Base-by-base conservation (phyloP, 1,140 invertebrate genomes). In the Neodiprion virginianus region DNA sequence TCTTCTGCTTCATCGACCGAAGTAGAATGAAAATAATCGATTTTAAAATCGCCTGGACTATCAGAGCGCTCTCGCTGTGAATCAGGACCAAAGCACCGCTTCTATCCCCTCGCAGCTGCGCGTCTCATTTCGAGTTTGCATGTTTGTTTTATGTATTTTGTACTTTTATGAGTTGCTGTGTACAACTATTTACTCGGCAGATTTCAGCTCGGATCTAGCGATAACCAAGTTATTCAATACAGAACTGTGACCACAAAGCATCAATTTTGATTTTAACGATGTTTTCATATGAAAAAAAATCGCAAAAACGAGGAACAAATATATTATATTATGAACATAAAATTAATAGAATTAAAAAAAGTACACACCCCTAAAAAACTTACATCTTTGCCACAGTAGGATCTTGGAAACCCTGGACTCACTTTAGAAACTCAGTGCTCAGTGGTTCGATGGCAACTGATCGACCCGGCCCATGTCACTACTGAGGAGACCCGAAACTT, bases 361-460 rank as follows among this genome's bases (percentile, higher is more conserved):
- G 53, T 61, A 61, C 53, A 11, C n/a, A 61, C 53, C n/a, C n/a
- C n/a, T 61, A 11, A n/a, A 61, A 61, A 61, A 61, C 10, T 61
- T n/a, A 61, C n/a, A 61, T n/a, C 53, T 11, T 11, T 61, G 10
- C 10, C 53, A 61, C n/a, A 61, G 53, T 61, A 61, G 53, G 53
- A 61, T 21, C 53, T n/a, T 61, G 53, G 53, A 11, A 61, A 61
- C 53, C 53, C 53, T n/a, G 53, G n/a, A 61, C 53, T 61, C n/a
- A 61, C 53, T 61, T 61, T 61, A 61, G n/a, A 61, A 11, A 61
- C n/a, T 61, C n/a, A 61, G 10, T 61, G n/a, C 10, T 61, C 53
- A n/a, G 53, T 61, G 53, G 53, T 61, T 61, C 17, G 17, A 21
- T 21, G 17, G 17, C 17, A 21, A 21, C 17, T 21, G 17, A 21